Evolutionary conservation across 2,113 vertebrate species (phyloP).

Genomic region (Nibea coibor): DNA sequence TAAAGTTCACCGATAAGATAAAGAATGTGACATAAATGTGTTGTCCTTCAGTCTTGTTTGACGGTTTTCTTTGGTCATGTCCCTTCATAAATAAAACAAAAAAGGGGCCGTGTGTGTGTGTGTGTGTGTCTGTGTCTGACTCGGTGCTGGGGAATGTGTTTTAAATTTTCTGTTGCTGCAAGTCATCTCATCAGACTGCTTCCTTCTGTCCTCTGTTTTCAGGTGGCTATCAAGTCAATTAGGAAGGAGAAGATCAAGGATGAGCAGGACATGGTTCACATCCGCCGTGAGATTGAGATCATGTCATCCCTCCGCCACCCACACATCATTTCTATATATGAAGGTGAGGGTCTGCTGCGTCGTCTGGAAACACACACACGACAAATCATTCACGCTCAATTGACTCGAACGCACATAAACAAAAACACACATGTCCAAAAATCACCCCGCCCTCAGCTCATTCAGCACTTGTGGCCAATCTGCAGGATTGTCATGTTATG

Average conservation of each 20-base stretch:
- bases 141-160: not conserved
- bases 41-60: slow-evolving; percentile 9
- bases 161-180: not conserved
- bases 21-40: slow-evolving; percentile 8
- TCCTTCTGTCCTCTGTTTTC: slow-evolving; percentile 54
- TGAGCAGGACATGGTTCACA: slow-evolving; percentile 99
- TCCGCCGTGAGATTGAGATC: slow-evolving; percentile 98
- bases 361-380: slow-evolving; percentile 1
- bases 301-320: slow-evolving; percentile 99
- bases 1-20: slow-evolving; percentile 61
- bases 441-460: slow-evolving; percentile 13
- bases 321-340: slow-evolving; percentile 99
- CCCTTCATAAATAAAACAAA: slow-evolving; percentile 8
- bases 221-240: slow-evolving; percentile 99
- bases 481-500: slow-evolving; percentile 71
- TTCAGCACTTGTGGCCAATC: slow-evolving; percentile 47
- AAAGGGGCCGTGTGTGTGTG: not conserved
- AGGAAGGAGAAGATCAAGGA: slow-evolving; percentile 99
- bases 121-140: too few species aligned
- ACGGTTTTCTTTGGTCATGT: not conserved
- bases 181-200: slow-evolving; percentile 19
- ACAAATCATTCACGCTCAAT: slow-evolving; percentile 29
- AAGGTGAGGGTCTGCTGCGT: slow-evolving; percentile 85
- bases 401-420: slow-evolving; percentile 34
- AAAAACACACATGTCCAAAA: slow-evolving; percentile 44